Evolutionary conservation across 2,113 vertebrate species (phyloP), one percentile per base, ranked within the genome.

Genomic region (Macaca mulatta): DNA sequence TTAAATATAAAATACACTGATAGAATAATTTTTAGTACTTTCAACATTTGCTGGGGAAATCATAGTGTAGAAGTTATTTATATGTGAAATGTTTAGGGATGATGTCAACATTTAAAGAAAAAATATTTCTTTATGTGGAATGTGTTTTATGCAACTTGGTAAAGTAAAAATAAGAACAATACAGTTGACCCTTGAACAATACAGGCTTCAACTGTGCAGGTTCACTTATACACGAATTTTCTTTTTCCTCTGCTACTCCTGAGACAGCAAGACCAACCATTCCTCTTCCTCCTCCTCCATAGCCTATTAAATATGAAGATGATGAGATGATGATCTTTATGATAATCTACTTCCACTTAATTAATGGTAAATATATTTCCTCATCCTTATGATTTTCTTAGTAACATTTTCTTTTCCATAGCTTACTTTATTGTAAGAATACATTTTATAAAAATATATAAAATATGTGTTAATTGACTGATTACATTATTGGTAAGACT

Each of bases 151-250:
- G 3, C 94, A 89, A 92, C 20, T 61, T 80, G 52, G 35, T 90
- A 40, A 94, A 98, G 50, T 70, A 94, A 97, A 97, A 98, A 83
- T 85, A 64, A 92, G 55, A 92, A 90, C 45, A 77, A 82, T 43
- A 59, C 12, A 18, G 43, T 48, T 48, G 27, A 78, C 16, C 43
- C 27, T 78, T 32, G 14, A 78, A 78, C 27, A 48, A 32, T 30
- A 18, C 43, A 48, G 27, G 75, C 30, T 78, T 78, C 14, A 48
- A 17, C 25, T 77, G 25, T 77, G 43, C 25, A 14, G 25, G 14
- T 78, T 43, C 75, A 77, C 74, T 64, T 14, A 30, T 64, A 64
- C 61, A 14, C 2, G 16, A 32, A 78, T 78, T 48, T 78, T 48
- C 74, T 77, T 77, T 27, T 17, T 30, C 27, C 40, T 43, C 72